Evolutionary conservation across 2,113 vertebrate genomes (phyloP).

Genomic region (Phylloscopus trochiloides): DNA sequence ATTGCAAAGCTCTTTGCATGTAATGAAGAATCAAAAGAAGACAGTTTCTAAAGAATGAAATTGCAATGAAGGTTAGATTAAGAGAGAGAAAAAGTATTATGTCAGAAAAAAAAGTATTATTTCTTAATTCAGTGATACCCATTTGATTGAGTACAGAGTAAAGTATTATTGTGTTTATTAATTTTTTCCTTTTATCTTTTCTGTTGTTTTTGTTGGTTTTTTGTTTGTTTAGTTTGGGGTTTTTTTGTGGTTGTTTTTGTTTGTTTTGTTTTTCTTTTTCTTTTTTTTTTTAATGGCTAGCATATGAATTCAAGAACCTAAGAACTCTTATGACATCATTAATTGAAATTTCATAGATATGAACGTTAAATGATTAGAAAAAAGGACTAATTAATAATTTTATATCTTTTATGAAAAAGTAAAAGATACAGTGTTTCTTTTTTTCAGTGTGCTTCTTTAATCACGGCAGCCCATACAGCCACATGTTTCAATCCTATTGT

Average conservation of each 20-base stretch:
- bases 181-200: neutral
- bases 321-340: neutral
- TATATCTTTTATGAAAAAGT: rapidly evolving
- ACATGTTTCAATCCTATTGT: neutral
- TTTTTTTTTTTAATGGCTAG: neutral
- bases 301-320: neutral
- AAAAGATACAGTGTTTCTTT: neutral
- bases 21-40: neutral
- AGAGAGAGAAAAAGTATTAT: neutral
- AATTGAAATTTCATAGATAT: neutral
- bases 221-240: too few relatives aligned
- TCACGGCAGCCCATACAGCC: neutral
- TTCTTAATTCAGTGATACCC: neutral
- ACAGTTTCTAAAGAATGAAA: neutral
- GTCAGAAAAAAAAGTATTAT: neutral
- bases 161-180: neutral
- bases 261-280: neutral
- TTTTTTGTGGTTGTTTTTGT: neutral
- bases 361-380: neutral
- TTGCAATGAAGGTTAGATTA: neutral
- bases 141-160: neutral
- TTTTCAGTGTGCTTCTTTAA: neutral
- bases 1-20: neutral
- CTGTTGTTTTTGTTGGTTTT: neutral
- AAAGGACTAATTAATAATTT: neutral